Evolutionary conservation across 2,797 vertebrate genomes (phyloP), one percentile per base, ranked within the genome.

Genomic region (Amblyraja radiata): DNA sequence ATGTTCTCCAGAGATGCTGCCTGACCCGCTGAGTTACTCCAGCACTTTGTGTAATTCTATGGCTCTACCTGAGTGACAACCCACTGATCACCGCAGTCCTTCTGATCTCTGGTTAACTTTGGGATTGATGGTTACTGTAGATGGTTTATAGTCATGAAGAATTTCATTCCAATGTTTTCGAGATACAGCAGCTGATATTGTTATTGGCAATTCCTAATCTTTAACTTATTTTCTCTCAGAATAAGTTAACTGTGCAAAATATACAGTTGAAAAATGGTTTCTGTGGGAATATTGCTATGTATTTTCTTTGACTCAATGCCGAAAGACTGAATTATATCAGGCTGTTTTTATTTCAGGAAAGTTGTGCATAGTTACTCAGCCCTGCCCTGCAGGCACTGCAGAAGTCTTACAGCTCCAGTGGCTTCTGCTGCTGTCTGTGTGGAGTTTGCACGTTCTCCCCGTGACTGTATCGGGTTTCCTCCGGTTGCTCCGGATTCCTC

Each of bases 241-340:
- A 58, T 25, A 83, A 61, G 10, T 81, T 81, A 39, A 78, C 77
- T 36, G 77, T 21, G 3, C 36, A 46, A 21, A 81, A 81, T 46
- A 8, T 1, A 46, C 6, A 16, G 61, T n/a, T 84, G 25, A 84
- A 84, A 84, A 61, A 84, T 14, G 10, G 81, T 36, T 78, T 78
- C 36, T n/a, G 25, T 61, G 81, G 81, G 81, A 61, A 61, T 84
- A 28, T 28, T n/a, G 11, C 11, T 61, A 4, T 84, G 13, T 84
- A 61, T 61, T 84, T 84, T 84, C 54, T 84, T 84, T 84, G 46
- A 54, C 80, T 65, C 13, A 90, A 65, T 32, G 86, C 83, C 61
- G 83, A 86, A 86, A 88, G 58, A 65, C n/a, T 39, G 32, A 71
- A 32, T 9, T 11, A 18, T 71, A 73, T 36, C 21, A 46, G 71